Base-by-base conservation (phyloP, 2,888 invertebrate species). In the Drosophila anomalipes region DNA sequence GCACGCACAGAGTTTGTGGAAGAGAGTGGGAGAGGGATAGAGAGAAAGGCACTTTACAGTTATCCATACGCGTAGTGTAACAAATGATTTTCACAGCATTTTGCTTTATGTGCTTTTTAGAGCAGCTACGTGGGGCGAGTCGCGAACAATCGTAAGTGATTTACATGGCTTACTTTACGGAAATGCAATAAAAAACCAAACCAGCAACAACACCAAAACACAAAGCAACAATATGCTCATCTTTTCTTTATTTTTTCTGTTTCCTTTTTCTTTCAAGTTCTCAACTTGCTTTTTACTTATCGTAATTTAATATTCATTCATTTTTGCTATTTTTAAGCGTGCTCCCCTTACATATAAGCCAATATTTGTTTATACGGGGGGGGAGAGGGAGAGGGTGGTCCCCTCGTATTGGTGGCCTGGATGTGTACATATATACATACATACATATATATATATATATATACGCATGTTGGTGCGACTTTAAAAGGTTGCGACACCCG, bases 1-100 rank as follows among this genome's bases (percentile, higher is more conserved):
- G 30, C 54, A 52, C 44, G 62, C 39, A 26, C 39, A 37, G 44
- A 26, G 10, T 5, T 26, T 16, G 47, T 7, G 2, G 6, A 9
- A 16, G 22, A 28, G n/a, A 22, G 32, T 39, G 51, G 19, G 44
- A 47, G 62, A 39, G 37, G 58, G 49, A 49, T 35, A 69, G 89
- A 28, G 37, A 58, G 56, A 49, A 49, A 62, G 89, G 84, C 84
- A 85, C 89, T 85, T 89, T 83, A 76, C 87, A 89, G 84, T 85
- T 76, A 88, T 86, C 86, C 86, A 90, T 88, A 90, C 89, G 89
- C 86, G 81, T 86, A 86, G 86, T 90, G 89, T 90, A 79, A 88
- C 89, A 90, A 86, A 86, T 90, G 90, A 86, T 86, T 86, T 86
- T 86, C 86, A 81, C 83, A 86, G 90, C 86, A 79, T 90, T 88